Evolutionary conservation across 1,140 invertebrate species (phyloP).

Genomic region (Zaprionus gabonicus): DNA sequence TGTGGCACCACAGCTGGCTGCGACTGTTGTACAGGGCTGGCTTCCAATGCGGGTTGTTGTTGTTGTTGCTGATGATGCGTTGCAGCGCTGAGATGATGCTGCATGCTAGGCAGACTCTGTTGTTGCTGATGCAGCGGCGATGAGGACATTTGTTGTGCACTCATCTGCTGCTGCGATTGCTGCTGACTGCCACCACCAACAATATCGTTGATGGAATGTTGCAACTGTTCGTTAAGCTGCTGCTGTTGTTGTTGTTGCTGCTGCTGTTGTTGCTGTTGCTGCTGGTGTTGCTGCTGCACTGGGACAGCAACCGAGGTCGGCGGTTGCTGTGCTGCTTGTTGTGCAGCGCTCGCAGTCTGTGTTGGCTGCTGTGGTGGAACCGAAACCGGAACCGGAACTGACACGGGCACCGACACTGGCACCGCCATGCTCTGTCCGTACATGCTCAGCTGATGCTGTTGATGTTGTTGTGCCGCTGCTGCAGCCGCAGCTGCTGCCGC

Average conservation of each 20-base stretch:
- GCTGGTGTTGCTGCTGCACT: constrained; percentile 59
- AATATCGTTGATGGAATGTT: constrained; percentile 84
- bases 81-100: constrained; percentile 62
- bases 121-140: constrained; percentile 69
- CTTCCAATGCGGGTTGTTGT: constrained; percentile 55
- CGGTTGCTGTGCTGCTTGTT: constrained; percentile 55
- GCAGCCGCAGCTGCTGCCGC: constrained; percentile 60
- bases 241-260: constrained; percentile 73
- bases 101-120: constrained; percentile 68
- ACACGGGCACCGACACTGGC: constrained; percentile 27
- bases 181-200: constrained; percentile 77
- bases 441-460: constrained; percentile 53
- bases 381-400: constrained; percentile 50
- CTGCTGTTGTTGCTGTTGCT: constrained; percentile 57
- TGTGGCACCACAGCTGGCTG: constrained; percentile 27
- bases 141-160: constrained; percentile 56
- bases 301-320: constrained; percentile 40
- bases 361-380: constrained; percentile 40
- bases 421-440: constrained; percentile 49
- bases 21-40: constrained; percentile 21
- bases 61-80: constrained; percentile 47
- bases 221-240: constrained; percentile 77
- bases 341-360: constrained; percentile 21
- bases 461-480: constrained; percentile 60
- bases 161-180: constrained; percentile 50